Conservation (phyloP, 30 jellyfish, hydroid and myxozoan species). For the Chironex yamaguchii region DNA sequence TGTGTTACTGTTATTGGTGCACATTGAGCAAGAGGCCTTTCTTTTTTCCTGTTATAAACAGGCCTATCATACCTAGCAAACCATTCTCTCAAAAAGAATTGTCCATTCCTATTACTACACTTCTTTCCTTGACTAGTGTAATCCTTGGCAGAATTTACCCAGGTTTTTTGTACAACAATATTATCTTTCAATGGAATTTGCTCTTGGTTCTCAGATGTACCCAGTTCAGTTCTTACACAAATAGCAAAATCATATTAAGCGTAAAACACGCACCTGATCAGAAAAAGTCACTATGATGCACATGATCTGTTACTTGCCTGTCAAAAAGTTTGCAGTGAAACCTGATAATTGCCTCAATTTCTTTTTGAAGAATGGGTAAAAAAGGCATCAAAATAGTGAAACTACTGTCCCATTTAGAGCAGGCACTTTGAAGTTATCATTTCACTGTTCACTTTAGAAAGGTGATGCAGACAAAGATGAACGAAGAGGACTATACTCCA, state of each 20-base stretch:
- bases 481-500: no score
- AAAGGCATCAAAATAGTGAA: no score
- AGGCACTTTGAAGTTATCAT: no score
- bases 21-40: slow-evolving; percentile 49
- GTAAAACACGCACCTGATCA: no score
- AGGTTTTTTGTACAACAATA: slow-evolving; percentile 30
- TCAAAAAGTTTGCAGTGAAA: no score
- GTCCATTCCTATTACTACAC: slow-evolving; percentile 14
- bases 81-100: slow-evolving; percentile 45
- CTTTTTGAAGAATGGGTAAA: no score
- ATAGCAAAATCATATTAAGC: slow-evolving; percentile 5
- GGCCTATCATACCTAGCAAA: slow-evolving; percentile 49
- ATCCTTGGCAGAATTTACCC: slow-evolving; percentile 58
- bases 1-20: slow-evolving; percentile 45
- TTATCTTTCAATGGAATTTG: slow-evolving; percentile 11
- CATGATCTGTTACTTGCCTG: no score
- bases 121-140: slow-evolving; percentile 38
- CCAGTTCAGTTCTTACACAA: slow-evolving; percentile 19
- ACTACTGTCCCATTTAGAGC: no score
- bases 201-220: slow-evolving; percentile 8
- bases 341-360: no score
- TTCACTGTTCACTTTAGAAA: no score
- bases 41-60: slow-evolving; percentile 42
- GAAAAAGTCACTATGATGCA: no score
- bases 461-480: no score